Base-by-base conservation (phyloP, 2,888 invertebrate genomes). In the Meiosimyza decipiens region DNA sequence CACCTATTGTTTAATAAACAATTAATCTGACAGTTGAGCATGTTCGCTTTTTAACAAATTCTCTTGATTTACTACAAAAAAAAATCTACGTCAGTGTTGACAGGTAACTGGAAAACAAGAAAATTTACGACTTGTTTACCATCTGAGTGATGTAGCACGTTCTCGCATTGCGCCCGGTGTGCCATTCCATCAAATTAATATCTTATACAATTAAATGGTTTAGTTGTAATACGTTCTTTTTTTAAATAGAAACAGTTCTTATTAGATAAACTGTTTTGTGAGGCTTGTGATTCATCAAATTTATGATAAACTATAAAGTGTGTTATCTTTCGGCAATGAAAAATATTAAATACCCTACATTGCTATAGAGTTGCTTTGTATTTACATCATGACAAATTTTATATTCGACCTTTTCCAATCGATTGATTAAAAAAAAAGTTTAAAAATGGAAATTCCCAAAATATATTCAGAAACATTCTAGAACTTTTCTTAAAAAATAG, bases 1-100 rank as follows among this genome's bases (percentile, higher is more conserved):
- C 83, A 79, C 83, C 83, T 82, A 83, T 82, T 84, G 83, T 83
- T 84, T 82, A 76, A 82, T 80, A 80, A 81, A 83, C 80, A 84
- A 82, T 82, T 84, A 81, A 83, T 79, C 77, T 76, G 77, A 76
- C 74, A 77, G 74, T 72, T 74, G 73, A 67, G 51, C 71, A 18
- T 40, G 47, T 60, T 59, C 72, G 54, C 50, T 72, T 68, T 74
- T 77, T 74, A 71, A 78, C 71, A 77, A 76, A 76, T 76, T 75
- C 67, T 54, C 63, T 73, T 78, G 78, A 78, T 78, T 78, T 77
- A 78, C 77, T 73, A 72, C 75, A 55, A 62, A 72, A 40, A 40
- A 40, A 71, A 74, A 75, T 71, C 73, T 77, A 73, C 78, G 77
- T 77, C 75, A 79, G 79, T 81, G 82, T 81, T 82, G 83, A 82